phyloP scores from a whole-genome alignment of 92 coral and sea anemone species.

The Paragorgia papillata region DNA sequence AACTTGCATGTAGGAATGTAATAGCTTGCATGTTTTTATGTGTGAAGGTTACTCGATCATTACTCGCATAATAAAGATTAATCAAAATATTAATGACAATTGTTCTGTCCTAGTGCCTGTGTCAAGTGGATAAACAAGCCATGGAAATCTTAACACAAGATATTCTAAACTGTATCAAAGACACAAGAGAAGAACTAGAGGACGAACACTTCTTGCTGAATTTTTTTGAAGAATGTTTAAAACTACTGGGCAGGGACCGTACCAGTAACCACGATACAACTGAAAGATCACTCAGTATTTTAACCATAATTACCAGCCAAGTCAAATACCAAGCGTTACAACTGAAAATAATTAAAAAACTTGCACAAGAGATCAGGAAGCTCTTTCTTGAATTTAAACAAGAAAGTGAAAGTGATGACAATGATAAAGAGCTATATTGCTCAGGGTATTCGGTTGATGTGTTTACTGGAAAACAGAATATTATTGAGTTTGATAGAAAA shows the following conservation, averaged over 20 bases:
- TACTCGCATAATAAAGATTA: no score
- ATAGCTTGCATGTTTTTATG: no score
- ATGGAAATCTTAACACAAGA: slow-evolving; percentile 9
- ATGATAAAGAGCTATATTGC: neutral
- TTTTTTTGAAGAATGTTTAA: slow-evolving; percentile 10
- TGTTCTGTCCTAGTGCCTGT: slow-evolving; percentile 19
- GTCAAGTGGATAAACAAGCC: neutral
- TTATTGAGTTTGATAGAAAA: slow-evolving; percentile 20
- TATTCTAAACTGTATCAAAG: neutral
- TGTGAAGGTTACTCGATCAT: no score
- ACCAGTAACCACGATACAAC: neutral
- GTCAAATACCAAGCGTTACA: neutral
- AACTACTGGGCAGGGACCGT: neutral
- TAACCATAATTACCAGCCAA: neutral
- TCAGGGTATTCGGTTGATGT: neutral
- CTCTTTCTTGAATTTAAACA: neutral
- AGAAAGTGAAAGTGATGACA: neutral
- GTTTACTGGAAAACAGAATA: slow-evolving; percentile 2
- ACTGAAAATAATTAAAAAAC: neutral
- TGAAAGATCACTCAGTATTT: neutral
- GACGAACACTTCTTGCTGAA: neutral
- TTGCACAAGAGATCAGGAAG: neutral
- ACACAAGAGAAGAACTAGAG: neutral
- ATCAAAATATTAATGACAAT: no score
- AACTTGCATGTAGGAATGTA: no score